Base-by-base conservation (phyloP, 2,888 invertebrate genomes). In the Dilophus febrilis region DNA sequence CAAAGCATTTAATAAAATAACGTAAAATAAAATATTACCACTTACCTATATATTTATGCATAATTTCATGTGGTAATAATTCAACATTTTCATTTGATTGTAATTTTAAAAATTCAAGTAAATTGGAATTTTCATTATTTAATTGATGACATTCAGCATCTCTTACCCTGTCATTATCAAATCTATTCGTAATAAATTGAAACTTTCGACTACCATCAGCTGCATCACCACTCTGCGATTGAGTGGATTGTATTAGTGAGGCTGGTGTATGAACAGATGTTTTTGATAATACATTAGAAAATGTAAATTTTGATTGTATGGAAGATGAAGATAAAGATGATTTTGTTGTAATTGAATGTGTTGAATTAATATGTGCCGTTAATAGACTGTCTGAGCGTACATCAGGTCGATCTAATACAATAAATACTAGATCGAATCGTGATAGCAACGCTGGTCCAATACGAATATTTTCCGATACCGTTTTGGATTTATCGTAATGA, bases 341-440 rank as follows among this genome's bases (percentile, higher is more conserved):
- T 27, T 33, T 4, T 3, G 28, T 10, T 17, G 16, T 10, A 5
- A 11, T 3, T 12, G 4, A 3, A 3, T 3, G 8, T 18, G 17
- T 11, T 3, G 80, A 77, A 65, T 88, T 72, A 2, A 92, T 81
- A 56, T 92, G 88, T 51, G 57, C 54, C 2, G 58, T 54, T 2
- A 61, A 44, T 0, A 55, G 51, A 14, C 46, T 50, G 37, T 61
- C 61, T 11, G 54, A 45, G 16, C 52, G 48, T 29, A 80, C 77
- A 58, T 88, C 76, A 5, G 91, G 85, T 53, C 77, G 75, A 64
- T 95, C 94, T 43, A 90, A 59, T 19, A 95, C 67, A 45, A 94
- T 79, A 57, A 91, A 95, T 35, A 91, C 81, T 40, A 95, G 67
- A 66, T 95, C 94, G 61, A 94, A 95, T 58, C 94, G 70, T 3